Conservation (phyloP, 2,797 vertebrate genomes). For the Remorina albescens region DNA sequence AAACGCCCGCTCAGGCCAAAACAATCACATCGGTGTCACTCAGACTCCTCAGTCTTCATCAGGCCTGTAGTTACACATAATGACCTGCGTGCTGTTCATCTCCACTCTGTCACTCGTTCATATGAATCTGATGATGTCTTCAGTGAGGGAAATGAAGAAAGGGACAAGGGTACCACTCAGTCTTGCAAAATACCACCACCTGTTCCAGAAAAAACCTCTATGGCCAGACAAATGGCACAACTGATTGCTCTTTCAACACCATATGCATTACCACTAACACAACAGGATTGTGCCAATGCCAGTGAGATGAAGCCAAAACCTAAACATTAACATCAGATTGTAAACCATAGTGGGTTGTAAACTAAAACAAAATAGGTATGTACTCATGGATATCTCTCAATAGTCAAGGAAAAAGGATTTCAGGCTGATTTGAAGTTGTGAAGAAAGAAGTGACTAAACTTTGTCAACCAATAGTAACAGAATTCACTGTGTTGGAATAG, state of each 20-base stretch:
- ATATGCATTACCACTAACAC: neutral
- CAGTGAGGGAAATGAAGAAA: slow-evolving; percentile 30
- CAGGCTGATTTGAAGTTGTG: neutral
- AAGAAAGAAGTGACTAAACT: too few species aligned
- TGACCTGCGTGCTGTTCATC: slow-evolving; percentile 85
- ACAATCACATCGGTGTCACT: slow-evolving; percentile 82
- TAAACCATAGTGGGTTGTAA: neutral
- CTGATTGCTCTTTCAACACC: slow-evolving; percentile 74
- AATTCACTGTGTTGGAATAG: slow-evolving; percentile 41
- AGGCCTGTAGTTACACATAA: slow-evolving; percentile 86
- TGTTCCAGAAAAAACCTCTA: slow-evolving; percentile 87
- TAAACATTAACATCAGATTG: slow-evolving; percentile 46
- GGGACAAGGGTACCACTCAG: slow-evolving; percentile 24
- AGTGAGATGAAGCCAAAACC: slow-evolving; percentile 79
- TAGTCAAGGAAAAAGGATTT: neutral
- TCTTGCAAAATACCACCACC: slow-evolving; percentile 78
- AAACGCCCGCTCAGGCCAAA: slow-evolving; percentile 72
- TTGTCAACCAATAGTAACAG: slow-evolving; percentile 3
- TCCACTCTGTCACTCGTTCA: slow-evolving; percentile 80
- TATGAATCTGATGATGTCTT: slow-evolving; percentile 71
- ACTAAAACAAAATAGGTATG: slow-evolving; percentile 21
- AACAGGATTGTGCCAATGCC: slow-evolving; percentile 56
- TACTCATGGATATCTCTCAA: rapidly evolving
- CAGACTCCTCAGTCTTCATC: slow-evolving; percentile 87
- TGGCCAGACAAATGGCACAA: slow-evolving; percentile 78